Base-by-base conservation (phyloP, 1,140 invertebrate genomes). In the Macrocentrus cingulum region DNA sequence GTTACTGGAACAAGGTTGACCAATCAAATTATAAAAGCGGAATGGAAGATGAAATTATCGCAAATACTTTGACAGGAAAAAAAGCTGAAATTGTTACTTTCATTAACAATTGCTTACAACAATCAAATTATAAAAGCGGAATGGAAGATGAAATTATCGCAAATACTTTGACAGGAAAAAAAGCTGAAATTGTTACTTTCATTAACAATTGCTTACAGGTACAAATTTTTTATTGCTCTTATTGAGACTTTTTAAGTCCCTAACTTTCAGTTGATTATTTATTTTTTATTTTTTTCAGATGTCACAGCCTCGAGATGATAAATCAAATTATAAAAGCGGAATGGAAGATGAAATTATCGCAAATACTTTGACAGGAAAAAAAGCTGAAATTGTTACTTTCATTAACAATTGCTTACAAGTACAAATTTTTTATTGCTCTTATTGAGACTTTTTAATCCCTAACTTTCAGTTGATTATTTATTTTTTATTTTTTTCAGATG, bases 131-230 rank as follows among this genome's bases (percentile, higher is more conserved):
- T 34, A 25, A 53, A 22, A 55, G 25, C 18, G 58, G 44, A 19
- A 23, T 41, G 22, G 51, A 60, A 23, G 32, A 54, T 60, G 9
- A 39, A 2, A 11, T 25, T 5, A 34, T 55, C 20, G 58, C 44
- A 9, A 37, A 29, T 16, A 19, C 37, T 48, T 34, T 46, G 13
- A 15, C 16, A 20, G 42, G 42, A 8, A 54, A 49, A 48, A 34
- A 45, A 55, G 34, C 39, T 7, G 58, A 60, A 13, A 29, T 60
- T n/a, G 1, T 19, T 20, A 3, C 11, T 11, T 60, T 54, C 19
- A 55, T 55, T 18, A 7, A 13, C 19, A 18, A 22, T 16, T 46
- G 42, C 25, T 55, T 60, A 6, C 13, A 60, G 51, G 58, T 57
- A 44, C n/a, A n/a, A n/a, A n/a, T n/a, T 32, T 22, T 48, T n/a